Evolutionary conservation across 2,888 invertebrate genomes (phyloP), one percentile per base, ranked within the genome.

Genomic region (Helicoverpa assulta): DNA sequence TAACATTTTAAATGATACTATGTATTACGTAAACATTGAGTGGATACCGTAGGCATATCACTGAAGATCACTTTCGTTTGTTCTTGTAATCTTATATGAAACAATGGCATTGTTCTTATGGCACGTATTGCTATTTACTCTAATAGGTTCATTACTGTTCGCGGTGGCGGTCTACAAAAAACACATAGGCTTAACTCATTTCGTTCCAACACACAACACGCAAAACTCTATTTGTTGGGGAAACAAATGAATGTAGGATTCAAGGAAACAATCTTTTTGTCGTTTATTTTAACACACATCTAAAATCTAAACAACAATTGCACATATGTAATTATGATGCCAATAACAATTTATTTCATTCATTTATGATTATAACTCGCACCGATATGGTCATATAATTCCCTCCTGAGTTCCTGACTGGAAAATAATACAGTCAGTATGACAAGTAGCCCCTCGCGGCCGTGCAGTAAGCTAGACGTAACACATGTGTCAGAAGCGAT

Each of bases 61-160:
- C 74, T 68, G 70, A 67, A 81, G 67, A 83, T 83, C 74, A 82
- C 82, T 87, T 88, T 88, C 85, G 78, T 83, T 84, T 83, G 66
- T 80, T 82, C 52, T 77, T 75, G 70, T 75, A 70, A 78, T 76
- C 67, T 70, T 81, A 47, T 71, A 70, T 70, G 57, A 81, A 79
- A 83, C 80, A 84, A 86, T 84, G 55, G 70, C 70, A 70, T 78
- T 73, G 76, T 80, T 80, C 64, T 67, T 62, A 62, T 47, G 65
- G 60, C 53, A 66, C 71, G 47, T 75, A 54, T 65, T 71, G 62
- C 51, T 66, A 76, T 76, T 78, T 53, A 71, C 56, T 60, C n/a
- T 71, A 69, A 58, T 58, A 72, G 58, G 72, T 64, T 26, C 18
- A 58, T 63, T 67, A 61, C 67, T 62, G 59, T 52, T 62, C 40